Evolutionary conservation across 2,113 vertebrate genomes (phyloP).

Genomic region (human (Homo sapiens)): DNA sequence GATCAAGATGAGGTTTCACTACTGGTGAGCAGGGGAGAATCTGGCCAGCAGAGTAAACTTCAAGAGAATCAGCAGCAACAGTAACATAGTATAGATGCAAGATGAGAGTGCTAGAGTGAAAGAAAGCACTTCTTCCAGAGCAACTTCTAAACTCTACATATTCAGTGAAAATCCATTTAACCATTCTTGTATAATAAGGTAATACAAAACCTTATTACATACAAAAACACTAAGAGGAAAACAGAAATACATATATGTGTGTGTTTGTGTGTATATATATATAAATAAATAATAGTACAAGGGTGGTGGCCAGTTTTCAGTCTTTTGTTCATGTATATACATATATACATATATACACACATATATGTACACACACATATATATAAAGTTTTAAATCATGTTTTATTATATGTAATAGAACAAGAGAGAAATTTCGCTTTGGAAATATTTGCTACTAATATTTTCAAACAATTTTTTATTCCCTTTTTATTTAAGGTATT

Average conservation of each 20-base stretch:
- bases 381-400: neutral
- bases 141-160: neutral
- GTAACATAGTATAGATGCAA: neutral
- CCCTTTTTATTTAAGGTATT: neutral
- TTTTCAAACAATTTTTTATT: conserved; percentile 12
- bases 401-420: neutral
- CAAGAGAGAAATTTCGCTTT: neutral
- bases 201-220: neutral
- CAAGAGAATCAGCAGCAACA: neutral
- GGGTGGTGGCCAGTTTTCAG: too few species aligned
- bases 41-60: neutral
- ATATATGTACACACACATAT: neutral
- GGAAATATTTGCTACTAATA: neutral
- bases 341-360: neutral
- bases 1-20: neutral
- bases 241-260: neutral
- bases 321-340: neutral
- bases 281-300: too few species aligned
- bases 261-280: too few species aligned
- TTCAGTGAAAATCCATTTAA: neutral
- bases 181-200: neutral
- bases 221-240: neutral
- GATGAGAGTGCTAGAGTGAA: neutral
- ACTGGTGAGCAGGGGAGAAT: neutral
- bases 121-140: neutral